Percentiles rank a stretch among this genome's conserved stretches.
These are phyloP conservation scores for Chironomus tentans DNA, from an alignment of 2,888 invertebrate genomes.

Conservation along the genomic window DNA sequence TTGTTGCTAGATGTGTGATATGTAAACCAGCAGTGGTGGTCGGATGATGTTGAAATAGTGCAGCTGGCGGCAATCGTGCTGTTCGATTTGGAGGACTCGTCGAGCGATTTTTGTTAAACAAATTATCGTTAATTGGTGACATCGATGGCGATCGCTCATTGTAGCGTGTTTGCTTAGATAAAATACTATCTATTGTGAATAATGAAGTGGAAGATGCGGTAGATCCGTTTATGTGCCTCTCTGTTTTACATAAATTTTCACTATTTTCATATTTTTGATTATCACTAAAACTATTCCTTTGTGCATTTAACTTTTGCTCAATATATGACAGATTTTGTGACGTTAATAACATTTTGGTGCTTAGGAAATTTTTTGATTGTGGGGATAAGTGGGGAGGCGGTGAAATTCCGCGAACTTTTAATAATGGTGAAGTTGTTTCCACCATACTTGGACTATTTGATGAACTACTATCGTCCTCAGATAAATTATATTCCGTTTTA, in stretches of 20 bases:
- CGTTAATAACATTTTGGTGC: constrained; percentile 17
- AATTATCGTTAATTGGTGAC: constrained; percentile 44
- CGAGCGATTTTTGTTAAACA: constrained; percentile 29
- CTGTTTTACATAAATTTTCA: constrained; percentile 10
- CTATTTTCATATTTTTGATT: constrained; percentile 11
- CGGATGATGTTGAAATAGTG: constrained; percentile 52
- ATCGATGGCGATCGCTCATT: constrained; percentile 46
- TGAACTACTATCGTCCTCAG: constrained; percentile 8
- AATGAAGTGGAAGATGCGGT: constrained; percentile 50
- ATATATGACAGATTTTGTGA: constrained; percentile 21
- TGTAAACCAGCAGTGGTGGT: constrained; percentile 46
- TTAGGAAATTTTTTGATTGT: constrained; percentile 24
- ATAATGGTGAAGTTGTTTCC: constrained; percentile 30
- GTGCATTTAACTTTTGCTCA: constrained; percentile 6
- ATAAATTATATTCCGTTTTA: constrained; percentile 25
- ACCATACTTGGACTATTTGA: constrained; percentile 30
- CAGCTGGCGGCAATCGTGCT: constrained; percentile 44
- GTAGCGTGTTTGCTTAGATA: constrained; percentile 52
- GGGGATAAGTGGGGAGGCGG: constrained; percentile 22
- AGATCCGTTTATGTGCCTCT: background rate
- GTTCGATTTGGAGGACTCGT: constrained; percentile 42
- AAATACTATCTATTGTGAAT: constrained; percentile 79
- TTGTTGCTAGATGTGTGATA: constrained; percentile 37
- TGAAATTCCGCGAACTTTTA: constrained; percentile 26
- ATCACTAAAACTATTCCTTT: background rate